Conservation (phyloP, 2,888 invertebrate genomes). For the Molanna angustata region DNA sequence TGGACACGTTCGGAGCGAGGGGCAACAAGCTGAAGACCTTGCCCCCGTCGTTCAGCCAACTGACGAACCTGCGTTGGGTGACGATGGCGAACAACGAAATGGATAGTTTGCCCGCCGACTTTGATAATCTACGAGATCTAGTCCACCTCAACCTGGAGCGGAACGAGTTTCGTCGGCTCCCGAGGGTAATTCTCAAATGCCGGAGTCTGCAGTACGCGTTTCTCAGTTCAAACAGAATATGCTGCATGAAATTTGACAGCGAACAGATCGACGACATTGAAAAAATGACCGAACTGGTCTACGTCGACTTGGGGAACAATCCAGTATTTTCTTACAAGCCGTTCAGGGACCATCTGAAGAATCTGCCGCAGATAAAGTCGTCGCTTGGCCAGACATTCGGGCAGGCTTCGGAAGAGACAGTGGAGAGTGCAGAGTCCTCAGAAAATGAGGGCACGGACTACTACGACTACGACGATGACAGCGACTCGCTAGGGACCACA, state of each 20-base stretch:
- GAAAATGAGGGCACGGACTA: background rate
- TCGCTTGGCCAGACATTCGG: background rate
- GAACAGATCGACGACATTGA: background rate
- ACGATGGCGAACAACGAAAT: constrained; percentile 44
- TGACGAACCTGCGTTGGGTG: constrained; percentile 43
- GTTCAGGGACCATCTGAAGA: constrained; percentile 15
- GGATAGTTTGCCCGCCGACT: constrained; percentile 38
- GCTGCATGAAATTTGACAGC: background rate
- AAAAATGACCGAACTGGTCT: constrained; percentile 5
- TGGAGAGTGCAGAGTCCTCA: background rate
- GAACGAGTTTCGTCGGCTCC: constrained; percentile 40
- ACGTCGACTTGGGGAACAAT: constrained; percentile 8
- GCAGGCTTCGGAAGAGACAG: background rate
- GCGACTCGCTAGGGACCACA: background rate
- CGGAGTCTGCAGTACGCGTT: constrained; percentile 1
- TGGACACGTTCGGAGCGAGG: constrained; percentile 44
- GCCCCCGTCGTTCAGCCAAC: constrained; percentile 40
- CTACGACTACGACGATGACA: background rate
- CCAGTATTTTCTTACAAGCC: background rate
- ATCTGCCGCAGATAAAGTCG: constrained; percentile 5
- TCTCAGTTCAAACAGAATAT: constrained; percentile 10
- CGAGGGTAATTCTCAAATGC: constrained; percentile 29
- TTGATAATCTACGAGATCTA: constrained; percentile 38
- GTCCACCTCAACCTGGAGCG: constrained; percentile 43
- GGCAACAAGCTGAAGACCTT: constrained; percentile 40